A percentile compares a stretch with the other conserved stretches of the same genome.
These are phyloP conservation scores for Neopipo cinnamomea DNA, from an alignment of 2,113 vertebrate genomes.

Conservation along the genomic window DNA sequence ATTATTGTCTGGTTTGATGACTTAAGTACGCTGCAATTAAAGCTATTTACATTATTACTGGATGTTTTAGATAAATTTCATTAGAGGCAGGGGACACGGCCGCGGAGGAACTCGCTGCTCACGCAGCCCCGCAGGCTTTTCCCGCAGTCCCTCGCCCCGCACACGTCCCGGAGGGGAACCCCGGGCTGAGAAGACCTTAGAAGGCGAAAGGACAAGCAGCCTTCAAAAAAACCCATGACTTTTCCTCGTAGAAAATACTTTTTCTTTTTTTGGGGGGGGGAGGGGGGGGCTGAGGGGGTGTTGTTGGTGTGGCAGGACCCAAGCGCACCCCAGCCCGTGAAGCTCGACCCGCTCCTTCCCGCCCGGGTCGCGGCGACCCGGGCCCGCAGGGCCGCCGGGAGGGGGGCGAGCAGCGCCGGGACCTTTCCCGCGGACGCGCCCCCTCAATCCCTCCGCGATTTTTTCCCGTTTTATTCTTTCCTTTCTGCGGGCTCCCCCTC, in stretches of 20 bases:
- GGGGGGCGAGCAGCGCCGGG: not conserved
- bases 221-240: not conserved
- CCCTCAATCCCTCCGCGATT: not conserved
- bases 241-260: not conserved
- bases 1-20: not conserved
- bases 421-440: not conserved
- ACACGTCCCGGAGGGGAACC: not conserved
- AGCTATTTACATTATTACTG: not conserved
- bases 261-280: too few species aligned
- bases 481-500: not conserved
- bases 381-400: not conserved
- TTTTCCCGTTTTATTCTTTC: not conserved
- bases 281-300: too few species aligned
- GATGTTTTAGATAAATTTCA: not conserved
- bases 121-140: not conserved
- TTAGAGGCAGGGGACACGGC: not conserved
- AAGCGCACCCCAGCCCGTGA: not conserved
- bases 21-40: slow-evolving; percentile 2
- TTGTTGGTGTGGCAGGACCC: not conserved
- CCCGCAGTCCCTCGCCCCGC: not conserved
- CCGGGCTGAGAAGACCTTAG: not conserved
- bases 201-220: too few species aligned
- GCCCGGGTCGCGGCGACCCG: not conserved
- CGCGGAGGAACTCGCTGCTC: not conserved
- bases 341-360: not conserved